Percentiles rank a stretch among this genome's conserved stretches.
phyloP scores from a whole-genome alignment of 2,888 invertebrate species.

The Nowickia ferox region DNA sequence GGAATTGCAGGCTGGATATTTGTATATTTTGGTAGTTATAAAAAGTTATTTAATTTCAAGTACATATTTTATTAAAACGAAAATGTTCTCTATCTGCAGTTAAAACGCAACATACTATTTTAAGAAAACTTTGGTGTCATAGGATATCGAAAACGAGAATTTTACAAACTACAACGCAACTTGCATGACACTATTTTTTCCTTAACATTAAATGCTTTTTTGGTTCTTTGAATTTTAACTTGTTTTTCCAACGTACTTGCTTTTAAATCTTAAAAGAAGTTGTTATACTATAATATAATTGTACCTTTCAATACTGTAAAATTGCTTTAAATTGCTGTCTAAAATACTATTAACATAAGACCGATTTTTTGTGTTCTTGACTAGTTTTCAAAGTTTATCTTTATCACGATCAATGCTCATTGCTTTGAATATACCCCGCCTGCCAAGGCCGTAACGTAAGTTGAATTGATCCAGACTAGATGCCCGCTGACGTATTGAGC shows the following conservation, averaged over 20 bases:
- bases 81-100: constrained; percentile 29
- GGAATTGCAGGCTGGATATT: no score
- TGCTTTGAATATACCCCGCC: constrained; percentile 81
- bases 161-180: constrained; percentile 8
- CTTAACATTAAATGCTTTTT: constrained; percentile 67
- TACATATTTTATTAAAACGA: neutral
- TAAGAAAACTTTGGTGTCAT: constrained; percentile 24
- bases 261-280: constrained; percentile 39
- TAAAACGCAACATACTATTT: constrained; percentile 7
- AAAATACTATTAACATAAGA: constrained; percentile 72
- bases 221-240: constrained; percentile 20
- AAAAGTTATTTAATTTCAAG: no score
- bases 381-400: constrained; percentile 82
- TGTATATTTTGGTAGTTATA: no score
- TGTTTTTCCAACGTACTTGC: constrained; percentile 32
- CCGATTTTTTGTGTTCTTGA: constrained; percentile 58
- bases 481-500: constrained; percentile 78
- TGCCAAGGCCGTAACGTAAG: constrained; percentile 79
- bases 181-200: constrained; percentile 53
- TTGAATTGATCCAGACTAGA: constrained; percentile 83
- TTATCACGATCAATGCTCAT: constrained; percentile 83
- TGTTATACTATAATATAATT: constrained; percentile 68
- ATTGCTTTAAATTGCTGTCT: constrained; percentile 71
- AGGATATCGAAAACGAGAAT: constrained; percentile 3
- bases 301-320: constrained; percentile 74